Conservation (phyloP, 2,888 invertebrate species). For the Altica lythri region DNA sequence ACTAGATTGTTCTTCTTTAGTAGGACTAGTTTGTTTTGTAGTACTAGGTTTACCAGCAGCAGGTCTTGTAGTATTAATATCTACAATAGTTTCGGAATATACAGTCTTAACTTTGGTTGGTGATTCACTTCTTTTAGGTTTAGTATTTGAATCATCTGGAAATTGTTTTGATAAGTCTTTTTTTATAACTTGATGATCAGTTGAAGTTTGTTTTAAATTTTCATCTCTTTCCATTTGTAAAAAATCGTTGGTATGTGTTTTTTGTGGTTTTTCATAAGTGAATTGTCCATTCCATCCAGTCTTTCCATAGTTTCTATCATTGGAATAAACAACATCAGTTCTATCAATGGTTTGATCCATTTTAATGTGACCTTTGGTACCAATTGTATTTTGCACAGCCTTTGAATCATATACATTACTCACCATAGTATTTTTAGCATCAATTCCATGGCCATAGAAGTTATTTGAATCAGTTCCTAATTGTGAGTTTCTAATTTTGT, state of each 20-base stretch:
- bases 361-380: conserved; percentile 57
- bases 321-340: conserved; percentile 53
- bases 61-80: no score
- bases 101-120: no score
- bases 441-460: conserved; percentile 52
- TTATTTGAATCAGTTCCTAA: conserved; percentile 47
- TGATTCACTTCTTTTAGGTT: neutral
- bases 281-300: conserved; percentile 56
- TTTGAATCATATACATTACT: conserved; percentile 52
- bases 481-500: conserved; percentile 45
- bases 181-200: conserved; percentile 1
- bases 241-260: conserved; percentile 15
- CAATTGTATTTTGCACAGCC: conserved; percentile 54
- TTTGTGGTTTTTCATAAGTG: conserved; percentile 48
- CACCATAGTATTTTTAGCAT: conserved; percentile 48
- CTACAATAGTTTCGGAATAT: no score
- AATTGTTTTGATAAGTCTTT: conserved; percentile 12
- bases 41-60: no score
- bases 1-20: no score
- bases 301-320: conserved; percentile 55
- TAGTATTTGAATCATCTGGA: conserved; percentile 1
- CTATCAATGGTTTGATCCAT: conserved; percentile 58
- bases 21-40: no score
- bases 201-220: conserved; percentile 12
- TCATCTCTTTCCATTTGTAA: conserved; percentile 15